Percentiles rank a stretch among this genome's conserved stretches.
phyloP scores from a whole-genome alignment of 2,113 vertebrate genomes.

The Ivindomyrus marchei region DNA sequence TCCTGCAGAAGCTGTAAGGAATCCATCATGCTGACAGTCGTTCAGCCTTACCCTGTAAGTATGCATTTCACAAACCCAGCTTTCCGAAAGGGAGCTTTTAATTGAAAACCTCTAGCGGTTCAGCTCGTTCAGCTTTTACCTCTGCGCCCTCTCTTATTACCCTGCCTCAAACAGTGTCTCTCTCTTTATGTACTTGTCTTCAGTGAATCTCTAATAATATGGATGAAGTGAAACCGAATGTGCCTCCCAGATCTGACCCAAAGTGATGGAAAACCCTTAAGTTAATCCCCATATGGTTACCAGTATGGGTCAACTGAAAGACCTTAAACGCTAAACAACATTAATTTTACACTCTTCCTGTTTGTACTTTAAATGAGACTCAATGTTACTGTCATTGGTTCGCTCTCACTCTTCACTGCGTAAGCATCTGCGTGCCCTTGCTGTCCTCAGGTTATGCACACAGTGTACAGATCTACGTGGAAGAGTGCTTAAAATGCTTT shows the following conservation, averaged over 20 bases:
- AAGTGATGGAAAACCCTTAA: background rate
- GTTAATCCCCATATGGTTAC: background rate
- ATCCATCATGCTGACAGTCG: constrained; percentile 90
- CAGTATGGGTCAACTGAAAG: background rate
- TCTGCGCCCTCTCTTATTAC: background rate
- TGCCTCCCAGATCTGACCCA: background rate
- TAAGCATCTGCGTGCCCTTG: background rate
- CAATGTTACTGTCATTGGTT: background rate
- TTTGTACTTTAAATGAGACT: background rate
- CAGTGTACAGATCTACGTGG: background rate
- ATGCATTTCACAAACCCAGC: background rate
- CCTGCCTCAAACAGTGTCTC: background rate
- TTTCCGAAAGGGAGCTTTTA: background rate
- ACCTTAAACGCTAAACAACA: background rate
- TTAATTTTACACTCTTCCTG: background rate
- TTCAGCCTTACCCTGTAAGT: constrained; percentile 95
- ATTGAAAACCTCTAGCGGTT: background rate
- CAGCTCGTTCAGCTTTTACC: background rate
- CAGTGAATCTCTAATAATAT: background rate
- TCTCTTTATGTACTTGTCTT: background rate
- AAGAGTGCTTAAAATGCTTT: background rate
- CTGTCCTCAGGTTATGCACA: background rate
- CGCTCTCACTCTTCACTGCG: background rate
- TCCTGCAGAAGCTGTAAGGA: constrained; percentile 92
- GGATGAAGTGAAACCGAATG: background rate